Conservation (phyloP, 53 echinoderm and acorn worm genomes). For the Holothuria scabra region DNA sequence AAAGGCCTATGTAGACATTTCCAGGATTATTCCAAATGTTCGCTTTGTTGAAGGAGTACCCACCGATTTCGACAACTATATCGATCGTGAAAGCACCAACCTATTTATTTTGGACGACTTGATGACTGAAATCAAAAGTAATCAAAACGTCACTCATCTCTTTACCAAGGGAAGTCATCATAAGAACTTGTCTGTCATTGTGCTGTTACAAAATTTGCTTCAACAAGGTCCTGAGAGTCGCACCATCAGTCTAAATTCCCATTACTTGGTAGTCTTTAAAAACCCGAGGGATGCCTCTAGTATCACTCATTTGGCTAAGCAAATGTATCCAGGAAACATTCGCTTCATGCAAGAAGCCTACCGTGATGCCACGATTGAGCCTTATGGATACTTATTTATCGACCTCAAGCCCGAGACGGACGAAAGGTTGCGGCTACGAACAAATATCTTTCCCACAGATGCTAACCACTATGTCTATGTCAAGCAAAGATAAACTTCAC, state of each 20-base stretch:
- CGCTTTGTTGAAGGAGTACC: constrained; percentile 66
- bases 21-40: constrained; percentile 17
- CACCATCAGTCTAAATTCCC: constrained; percentile 54
- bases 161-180: constrained; percentile 69
- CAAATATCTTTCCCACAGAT: too few relatives aligned
- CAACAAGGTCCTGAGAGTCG: constrained; percentile 51
- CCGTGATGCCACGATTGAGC: too few relatives aligned
- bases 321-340: too few relatives aligned
- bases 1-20: constrained; percentile 38
- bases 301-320: too few relatives aligned
- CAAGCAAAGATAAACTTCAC: too few relatives aligned
- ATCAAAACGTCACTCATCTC: constrained; percentile 29
- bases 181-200: constrained; percentile 58
- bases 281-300: constrained; percentile 27
- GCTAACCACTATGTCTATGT: too few relatives aligned
- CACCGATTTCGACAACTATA: constrained; percentile 24
- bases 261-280: constrained; percentile 53
- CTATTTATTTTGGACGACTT: constrained; percentile 64
- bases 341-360: too few relatives aligned
- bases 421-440: too few relatives aligned
- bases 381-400: too few relatives aligned
- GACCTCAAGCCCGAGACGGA: too few relatives aligned
- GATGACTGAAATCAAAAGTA: constrained; percentile 26
- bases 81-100: constrained; percentile 4
- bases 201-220: constrained; percentile 52